Conservation (phyloP, 2,797 vertebrate genomes). For the Molossus alvarezi region DNA sequence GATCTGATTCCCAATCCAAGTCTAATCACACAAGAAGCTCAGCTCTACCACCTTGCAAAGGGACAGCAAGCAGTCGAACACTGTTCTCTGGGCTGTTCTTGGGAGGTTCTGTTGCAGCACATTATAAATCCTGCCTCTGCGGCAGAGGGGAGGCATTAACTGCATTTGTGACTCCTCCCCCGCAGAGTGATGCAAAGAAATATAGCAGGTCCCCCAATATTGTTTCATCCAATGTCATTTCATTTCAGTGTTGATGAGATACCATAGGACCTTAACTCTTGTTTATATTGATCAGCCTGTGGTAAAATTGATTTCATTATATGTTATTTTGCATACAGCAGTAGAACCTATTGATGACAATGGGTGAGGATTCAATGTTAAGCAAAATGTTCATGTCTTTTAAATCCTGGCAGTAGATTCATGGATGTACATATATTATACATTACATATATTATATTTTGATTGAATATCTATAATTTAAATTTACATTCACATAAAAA, state of each 20-base stretch:
- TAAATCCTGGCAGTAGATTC: background rate
- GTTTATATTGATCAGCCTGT: background rate
- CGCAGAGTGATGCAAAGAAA: background rate
- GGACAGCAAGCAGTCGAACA: background rate
- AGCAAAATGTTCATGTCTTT: background rate
- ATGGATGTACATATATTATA: background rate
- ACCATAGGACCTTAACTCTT: background rate
- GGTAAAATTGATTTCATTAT: background rate
- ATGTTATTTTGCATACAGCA: background rate
- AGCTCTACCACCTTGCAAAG: background rate
- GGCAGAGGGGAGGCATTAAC: background rate
- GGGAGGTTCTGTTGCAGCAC: background rate
- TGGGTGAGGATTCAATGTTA: background rate
- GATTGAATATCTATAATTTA: background rate
- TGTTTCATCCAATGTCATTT: background rate
- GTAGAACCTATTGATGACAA: background rate
- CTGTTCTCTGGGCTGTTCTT: background rate
- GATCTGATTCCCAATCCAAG: background rate
- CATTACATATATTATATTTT: background rate
- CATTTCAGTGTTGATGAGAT: background rate
- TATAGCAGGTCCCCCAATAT: background rate
- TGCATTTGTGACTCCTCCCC: background rate
- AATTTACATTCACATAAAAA: conserved; percentile 11
- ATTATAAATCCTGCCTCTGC: background rate
- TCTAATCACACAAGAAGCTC: background rate